phyloP scores from a whole-genome alignment of 2,797 vertebrate genomes.

The Tiaroga cobitis region DNA sequence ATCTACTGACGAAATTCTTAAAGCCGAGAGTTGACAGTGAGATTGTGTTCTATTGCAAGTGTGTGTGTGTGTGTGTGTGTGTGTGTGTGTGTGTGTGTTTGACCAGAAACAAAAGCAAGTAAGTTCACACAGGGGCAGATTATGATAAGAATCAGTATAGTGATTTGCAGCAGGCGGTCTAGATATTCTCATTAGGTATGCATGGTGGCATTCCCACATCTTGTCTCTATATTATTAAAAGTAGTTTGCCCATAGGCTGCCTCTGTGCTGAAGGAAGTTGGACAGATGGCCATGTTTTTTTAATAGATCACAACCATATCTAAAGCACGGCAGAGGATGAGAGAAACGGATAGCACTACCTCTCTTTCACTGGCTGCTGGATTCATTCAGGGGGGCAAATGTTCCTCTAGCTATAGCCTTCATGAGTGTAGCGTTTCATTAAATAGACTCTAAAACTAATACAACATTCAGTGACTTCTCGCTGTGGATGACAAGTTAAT shows the following conservation, averaged over 20 bases:
- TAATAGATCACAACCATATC: constrained; percentile 78
- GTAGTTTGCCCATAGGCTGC: constrained; percentile 72
- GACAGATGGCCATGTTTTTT: constrained; percentile 82
- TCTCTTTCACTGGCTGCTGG: constrained; percentile 46
- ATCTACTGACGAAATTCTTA: constrained; percentile 11
- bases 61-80: neutral
- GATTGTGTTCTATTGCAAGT: constrained; percentile 23
- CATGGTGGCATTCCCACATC: constrained; percentile 60
- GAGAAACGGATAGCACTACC: constrained; percentile 53
- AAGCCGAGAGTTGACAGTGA: constrained; percentile 18
- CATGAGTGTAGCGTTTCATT: constrained; percentile 47
- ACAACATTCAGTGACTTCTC: constrained; percentile 48
- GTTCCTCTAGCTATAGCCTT: constrained; percentile 52
- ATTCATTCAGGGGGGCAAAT: constrained; percentile 53
- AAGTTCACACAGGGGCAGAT: constrained; percentile 37
- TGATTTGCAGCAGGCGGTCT: constrained; percentile 50
- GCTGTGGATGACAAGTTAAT: constrained; percentile 47
- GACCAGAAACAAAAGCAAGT: constrained; percentile 24
- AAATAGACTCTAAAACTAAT: constrained; percentile 50
- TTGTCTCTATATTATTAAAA: constrained; percentile 82
- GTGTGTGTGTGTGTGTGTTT: neutral
- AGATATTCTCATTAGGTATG: constrained; percentile 59
- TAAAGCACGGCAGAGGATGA: constrained; percentile 61
- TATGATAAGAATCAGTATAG: constrained; percentile 42
- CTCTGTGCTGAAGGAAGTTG: constrained; percentile 78